A percentile compares a stretch with the other conserved stretches of the same genome.
Evolutionary conservation across 2,888 invertebrate species (phyloP).

Genomic region (Parnassius glacialis): DNA sequence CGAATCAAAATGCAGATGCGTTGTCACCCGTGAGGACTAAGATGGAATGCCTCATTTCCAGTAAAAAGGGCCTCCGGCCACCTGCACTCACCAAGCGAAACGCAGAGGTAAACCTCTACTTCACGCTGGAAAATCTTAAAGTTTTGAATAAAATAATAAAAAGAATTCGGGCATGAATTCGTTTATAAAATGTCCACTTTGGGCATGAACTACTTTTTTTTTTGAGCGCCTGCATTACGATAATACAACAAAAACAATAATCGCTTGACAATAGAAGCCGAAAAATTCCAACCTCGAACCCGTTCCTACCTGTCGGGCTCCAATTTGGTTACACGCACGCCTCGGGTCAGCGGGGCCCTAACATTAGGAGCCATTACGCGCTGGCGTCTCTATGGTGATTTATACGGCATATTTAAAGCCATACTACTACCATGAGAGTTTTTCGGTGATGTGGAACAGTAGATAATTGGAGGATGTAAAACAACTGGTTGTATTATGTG

Average conservation of each 20-base stretch:
- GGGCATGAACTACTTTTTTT: no score
- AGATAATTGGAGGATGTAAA: conserved; percentile 9
- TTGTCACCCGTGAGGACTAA: no score
- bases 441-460: conserved; percentile 9
- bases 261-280: conserved; percentile 1
- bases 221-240: no score
- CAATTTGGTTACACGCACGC: conserved; percentile 37
- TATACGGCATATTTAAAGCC: conserved; percentile 34
- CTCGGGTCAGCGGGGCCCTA: conserved; percentile 42
- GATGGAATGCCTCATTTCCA: no score
- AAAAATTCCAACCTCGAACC: conserved; percentile 26
- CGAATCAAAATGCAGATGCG: no score
- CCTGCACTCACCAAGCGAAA: no score
- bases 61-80: no score
- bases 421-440: conserved; percentile 10
- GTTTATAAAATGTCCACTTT: no score
- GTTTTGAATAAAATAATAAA: no score
- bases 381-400: conserved; percentile 46
- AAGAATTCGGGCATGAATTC: no score
- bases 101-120: no score
- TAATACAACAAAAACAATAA: conserved; percentile 1
- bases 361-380: conserved; percentile 52
- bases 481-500: neutral
- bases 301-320: conserved; percentile 39
- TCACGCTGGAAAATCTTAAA: no score